phyloP scores from a whole-genome alignment of 2,113 vertebrate species.

The Dicaeum eximium region DNA sequence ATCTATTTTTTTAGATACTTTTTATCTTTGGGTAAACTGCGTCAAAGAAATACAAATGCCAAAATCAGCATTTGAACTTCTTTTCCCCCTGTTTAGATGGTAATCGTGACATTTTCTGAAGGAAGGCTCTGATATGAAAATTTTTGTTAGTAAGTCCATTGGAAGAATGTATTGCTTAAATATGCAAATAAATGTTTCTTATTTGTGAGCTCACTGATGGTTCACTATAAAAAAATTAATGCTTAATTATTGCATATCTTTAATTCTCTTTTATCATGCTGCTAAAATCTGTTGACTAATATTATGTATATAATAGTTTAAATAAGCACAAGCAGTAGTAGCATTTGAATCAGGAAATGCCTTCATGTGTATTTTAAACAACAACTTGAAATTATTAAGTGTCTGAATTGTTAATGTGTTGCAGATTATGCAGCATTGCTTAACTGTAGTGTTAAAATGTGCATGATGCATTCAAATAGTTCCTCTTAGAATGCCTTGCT shows the following conservation, averaged over 20 bases:
- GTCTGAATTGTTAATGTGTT: neutral
- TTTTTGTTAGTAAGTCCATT: neutral
- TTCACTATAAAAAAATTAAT: neutral
- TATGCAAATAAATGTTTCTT: neutral
- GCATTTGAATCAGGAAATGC: neutral
- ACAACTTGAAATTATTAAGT: neutral
- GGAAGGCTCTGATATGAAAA: neutral
- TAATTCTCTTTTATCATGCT: constrained; percentile 1
- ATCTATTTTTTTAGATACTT: neutral
- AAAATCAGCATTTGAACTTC: constrained; percentile 14
- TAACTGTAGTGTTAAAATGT: neutral
- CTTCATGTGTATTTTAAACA: neutral
- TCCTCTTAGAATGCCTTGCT: neutral
- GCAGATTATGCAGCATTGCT: neutral
- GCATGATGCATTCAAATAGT: neutral
- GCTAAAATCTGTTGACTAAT: neutral
- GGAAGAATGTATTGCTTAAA: neutral
- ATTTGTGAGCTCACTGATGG: neutral
- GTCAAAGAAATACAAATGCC: constrained; percentile 7
- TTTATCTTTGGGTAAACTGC: neutral
- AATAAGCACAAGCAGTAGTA: neutral
- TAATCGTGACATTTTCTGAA: constrained; percentile 31
- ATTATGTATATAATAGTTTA: neutral
- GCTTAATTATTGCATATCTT: neutral
- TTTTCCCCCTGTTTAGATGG: neutral